Percentiles rank a stretch among this genome's conserved stretches.
Conservation (phyloP, 2,797 vertebrate genomes). For the Limosa lapponica region DNA sequence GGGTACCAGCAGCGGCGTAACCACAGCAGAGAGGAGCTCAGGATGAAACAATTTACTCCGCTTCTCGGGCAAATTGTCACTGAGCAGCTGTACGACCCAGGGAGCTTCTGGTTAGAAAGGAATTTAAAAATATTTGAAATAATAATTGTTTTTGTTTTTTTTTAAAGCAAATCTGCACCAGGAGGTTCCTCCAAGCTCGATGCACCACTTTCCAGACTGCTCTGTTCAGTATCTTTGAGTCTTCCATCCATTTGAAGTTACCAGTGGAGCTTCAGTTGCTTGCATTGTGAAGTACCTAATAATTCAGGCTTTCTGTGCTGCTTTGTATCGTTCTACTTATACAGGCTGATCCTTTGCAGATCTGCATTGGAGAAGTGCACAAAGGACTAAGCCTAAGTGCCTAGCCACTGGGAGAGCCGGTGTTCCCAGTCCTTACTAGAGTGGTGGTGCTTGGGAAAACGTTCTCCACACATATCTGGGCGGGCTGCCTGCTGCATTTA, state of each 20-base stretch:
- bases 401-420: not conserved
- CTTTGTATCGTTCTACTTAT: not conserved
- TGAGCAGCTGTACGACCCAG: not conserved
- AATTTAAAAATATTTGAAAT: constrained; percentile 9
- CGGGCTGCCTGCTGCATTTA: not conserved
- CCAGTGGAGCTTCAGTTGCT: not conserved
- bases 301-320: not conserved
- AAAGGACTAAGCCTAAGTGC: not conserved
- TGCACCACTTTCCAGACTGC: not conserved
- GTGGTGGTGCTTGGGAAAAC: not conserved
- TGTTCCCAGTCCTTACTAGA: not conserved
- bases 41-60: constrained; percentile 18
- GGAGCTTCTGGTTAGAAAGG: constrained; percentile 41
- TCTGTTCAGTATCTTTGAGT: not conserved
- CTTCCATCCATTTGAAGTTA: not conserved
- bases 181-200: not conserved
- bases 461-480: rapidly evolving
- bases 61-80: constrained; percentile 27
- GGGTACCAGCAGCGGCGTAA: not conserved
- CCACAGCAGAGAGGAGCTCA: constrained; percentile 32
- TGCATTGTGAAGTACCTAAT: not conserved
- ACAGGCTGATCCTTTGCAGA: not conserved
- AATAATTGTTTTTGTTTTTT: not conserved
- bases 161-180: not conserved
- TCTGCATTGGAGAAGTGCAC: not conserved